Percentiles rank a stretch among this genome's conserved stretches.
These are phyloP conservation scores for Aurelia sp. DNA, from an alignment of 30 jellyfish, hydroid and myxozoan genomes.

Conservation along the genomic window DNA sequence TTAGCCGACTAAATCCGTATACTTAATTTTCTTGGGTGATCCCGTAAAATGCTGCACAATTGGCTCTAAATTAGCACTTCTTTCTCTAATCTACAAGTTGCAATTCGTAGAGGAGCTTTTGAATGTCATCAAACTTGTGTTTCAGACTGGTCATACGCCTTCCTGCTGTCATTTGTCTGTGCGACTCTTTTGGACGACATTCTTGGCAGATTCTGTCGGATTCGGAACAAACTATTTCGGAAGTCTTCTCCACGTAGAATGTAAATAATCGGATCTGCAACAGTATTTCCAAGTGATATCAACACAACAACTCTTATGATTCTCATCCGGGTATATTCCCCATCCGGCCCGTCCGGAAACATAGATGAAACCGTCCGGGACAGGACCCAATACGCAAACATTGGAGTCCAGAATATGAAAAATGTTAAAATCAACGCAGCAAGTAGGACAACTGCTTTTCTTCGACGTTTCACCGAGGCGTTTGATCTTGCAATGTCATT, in stretches of 20 bases:
- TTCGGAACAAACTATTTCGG: conserved; percentile 13
- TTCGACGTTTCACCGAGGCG: conserved; percentile 37
- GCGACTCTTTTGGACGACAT: no score
- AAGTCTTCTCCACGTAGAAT: conserved; percentile 63
- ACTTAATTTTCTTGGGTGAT: no score
- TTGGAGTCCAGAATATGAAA: conserved; percentile 73
- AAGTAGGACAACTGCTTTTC: conserved; percentile 44
- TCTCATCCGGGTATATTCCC: conserved; percentile 69
- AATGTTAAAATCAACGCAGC: conserved; percentile 53
- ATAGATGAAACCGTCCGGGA: conserved; percentile 50
- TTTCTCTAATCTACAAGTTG: no score
- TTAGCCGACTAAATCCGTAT: no score
- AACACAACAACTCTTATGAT: conserved; percentile 39
- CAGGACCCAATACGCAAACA: conserved; percentile 62
- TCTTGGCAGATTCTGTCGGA: not conserved
- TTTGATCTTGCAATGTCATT: conserved; percentile 18
- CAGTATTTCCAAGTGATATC: conserved; percentile 60
- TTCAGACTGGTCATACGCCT: no score
- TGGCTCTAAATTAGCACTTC: no score
- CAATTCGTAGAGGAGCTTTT: no score
- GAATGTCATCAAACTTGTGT: no score
- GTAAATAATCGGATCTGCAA: conserved; percentile 74
- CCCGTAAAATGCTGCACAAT: no score
- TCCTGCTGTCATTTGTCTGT: no score
- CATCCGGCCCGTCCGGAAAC: conserved; percentile 71